These are phyloP conservation scores for Protonemura montana DNA, from an alignment of 2,888 invertebrate genomes.

Conservation along the genomic window DNA sequence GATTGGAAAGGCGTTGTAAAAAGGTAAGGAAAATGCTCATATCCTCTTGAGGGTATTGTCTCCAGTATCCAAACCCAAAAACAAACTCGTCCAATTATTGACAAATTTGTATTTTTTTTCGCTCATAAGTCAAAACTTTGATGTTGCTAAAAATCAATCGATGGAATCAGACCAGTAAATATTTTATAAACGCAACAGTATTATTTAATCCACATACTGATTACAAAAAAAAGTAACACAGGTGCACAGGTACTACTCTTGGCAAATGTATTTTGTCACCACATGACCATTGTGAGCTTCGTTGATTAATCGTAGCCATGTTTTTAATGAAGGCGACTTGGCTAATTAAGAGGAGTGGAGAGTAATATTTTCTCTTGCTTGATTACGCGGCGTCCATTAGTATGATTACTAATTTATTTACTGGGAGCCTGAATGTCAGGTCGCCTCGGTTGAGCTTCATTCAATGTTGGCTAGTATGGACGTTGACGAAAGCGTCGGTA, in stretches of 20 bases:
- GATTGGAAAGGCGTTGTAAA: not conserved
- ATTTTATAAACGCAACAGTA: not conserved
- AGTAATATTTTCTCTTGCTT: conserved; percentile 7
- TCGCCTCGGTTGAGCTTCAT: not conserved
- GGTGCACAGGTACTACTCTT: not conserved
- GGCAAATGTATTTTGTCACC: conserved; percentile 3
- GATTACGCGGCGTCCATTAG: not conserved
- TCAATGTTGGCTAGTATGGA: not conserved
- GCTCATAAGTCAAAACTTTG: not conserved
- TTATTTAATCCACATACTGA: not conserved
- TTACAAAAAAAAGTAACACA: not conserved
- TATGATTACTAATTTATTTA: conserved; percentile 12
- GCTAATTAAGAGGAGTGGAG: not conserved
- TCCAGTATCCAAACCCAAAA: too few relatives aligned
- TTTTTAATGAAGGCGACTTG: conserved; percentile 3
- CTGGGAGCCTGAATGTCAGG: not conserved
- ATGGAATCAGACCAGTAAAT: not conserved
- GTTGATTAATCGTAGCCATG: not conserved
- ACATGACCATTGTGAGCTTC: not conserved
- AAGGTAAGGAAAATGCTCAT: not conserved
- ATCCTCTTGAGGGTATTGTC: too few relatives aligned
- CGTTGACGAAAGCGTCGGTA: not conserved
- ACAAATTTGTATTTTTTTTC: too few relatives aligned
- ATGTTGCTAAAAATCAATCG: not conserved
- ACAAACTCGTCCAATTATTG: too few relatives aligned